These are phyloP conservation scores for Microcebus lehilahytsara DNA, from an alignment of 2,113 vertebrate species.

Conservation along the genomic window DNA sequence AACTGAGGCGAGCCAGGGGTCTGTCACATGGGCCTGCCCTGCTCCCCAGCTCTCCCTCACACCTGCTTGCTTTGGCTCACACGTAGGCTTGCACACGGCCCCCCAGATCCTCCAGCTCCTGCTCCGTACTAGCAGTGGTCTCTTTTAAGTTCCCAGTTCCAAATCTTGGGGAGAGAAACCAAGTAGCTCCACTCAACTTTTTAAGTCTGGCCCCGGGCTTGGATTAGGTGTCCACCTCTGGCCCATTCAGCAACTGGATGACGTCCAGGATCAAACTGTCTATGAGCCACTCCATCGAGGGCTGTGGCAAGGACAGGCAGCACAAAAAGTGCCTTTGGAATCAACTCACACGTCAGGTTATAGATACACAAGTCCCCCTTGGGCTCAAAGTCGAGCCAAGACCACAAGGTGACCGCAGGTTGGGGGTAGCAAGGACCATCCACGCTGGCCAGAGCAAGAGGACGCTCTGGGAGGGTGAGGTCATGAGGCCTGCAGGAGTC, in stretches of 20 bases:
- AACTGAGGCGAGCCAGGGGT: background rate
- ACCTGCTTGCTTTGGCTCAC: background rate
- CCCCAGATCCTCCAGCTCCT: background rate
- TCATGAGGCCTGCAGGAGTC: background rate
- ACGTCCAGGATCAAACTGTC: background rate
- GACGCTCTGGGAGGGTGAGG: background rate
- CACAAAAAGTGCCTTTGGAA: background rate
- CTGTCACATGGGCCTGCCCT: background rate
- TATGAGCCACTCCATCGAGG: background rate
- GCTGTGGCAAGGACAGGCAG: background rate
- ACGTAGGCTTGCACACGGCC: rapidly evolving
- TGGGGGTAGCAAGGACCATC: background rate
- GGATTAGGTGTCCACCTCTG: background rate
- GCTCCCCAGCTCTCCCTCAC: background rate
- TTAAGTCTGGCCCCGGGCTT: background rate
- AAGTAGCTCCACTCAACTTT: background rate
- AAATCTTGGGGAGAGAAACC: background rate
- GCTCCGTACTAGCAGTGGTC: background rate
- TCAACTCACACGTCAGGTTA: background rate
- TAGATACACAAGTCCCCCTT: background rate
- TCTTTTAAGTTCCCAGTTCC: background rate
- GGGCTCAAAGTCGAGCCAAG: background rate
- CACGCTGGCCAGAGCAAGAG: background rate
- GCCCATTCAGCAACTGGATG: background rate
- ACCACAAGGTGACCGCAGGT: background rate